phyloP scores from a whole-genome alignment of 1,140 invertebrate species.

The Aradophagus sp. region DNA sequence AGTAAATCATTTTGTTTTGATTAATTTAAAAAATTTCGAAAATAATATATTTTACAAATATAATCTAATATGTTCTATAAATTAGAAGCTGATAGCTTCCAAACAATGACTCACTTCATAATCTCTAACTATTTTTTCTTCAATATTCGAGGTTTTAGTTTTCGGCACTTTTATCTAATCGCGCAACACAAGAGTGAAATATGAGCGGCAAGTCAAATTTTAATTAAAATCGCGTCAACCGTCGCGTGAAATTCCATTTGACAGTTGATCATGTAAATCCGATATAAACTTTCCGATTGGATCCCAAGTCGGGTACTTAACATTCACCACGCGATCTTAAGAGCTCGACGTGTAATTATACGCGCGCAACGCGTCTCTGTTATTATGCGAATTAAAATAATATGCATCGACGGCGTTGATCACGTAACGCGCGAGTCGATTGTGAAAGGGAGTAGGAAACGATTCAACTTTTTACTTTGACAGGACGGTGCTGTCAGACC shows the following conservation, averaged over 20 bases:
- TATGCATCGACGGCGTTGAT: slow-evolving; percentile 15
- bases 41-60: too few species aligned
- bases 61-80: too few species aligned
- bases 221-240: slow-evolving; percentile 22
- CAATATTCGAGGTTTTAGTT: too few species aligned
- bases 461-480: slow-evolving; percentile 7
- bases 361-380: slow-evolving; percentile 20
- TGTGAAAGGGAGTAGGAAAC: slow-evolving; percentile 28
- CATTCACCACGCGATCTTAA: slow-evolving; percentile 18
- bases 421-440: slow-evolving; percentile 25
- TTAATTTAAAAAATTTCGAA: too few species aligned
- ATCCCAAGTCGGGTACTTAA: slow-evolving; percentile 1
- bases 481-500: too few species aligned
- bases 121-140: too few species aligned
- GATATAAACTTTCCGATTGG: neutral
- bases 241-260: slow-evolving; percentile 3
- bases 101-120: too few species aligned
- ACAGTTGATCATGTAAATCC: neutral
- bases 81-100: too few species aligned
- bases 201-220: slow-evolving; percentile 3
- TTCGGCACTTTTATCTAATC: too few species aligned
- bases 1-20: too few species aligned
- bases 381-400: slow-evolving; percentile 38
- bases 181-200: too few species aligned
- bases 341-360: slow-evolving; percentile 20